Evolutionary conservation across 2,888 invertebrate genomes (phyloP), one percentile per base, ranked within the genome.

Genomic region (Stenodera caucasica): DNA sequence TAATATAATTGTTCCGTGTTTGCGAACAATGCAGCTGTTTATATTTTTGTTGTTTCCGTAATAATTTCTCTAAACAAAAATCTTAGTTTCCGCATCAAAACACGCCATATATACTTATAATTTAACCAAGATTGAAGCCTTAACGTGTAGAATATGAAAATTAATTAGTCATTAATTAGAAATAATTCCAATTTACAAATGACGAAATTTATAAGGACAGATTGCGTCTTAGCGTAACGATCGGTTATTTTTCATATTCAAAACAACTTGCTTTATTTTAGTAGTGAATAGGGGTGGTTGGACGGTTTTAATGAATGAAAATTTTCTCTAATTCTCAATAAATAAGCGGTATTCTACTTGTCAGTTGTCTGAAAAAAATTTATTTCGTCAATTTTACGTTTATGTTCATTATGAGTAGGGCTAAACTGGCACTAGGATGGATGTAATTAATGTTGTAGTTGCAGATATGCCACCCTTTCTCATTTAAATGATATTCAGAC

Each of bases 191-290:
- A 7, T 40, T 40, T 37, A 60, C 40, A 60, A 60, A 60, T 57
- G 53, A 57, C 57, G 4, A 57, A 60, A 32, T 60, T 60, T 58
- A 18, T 29, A 52, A 33, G 15, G 26, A 60, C 57, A 57, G 57
- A 60, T 60, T 57, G 57, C 53, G 45, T 21, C 49, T 57, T 55
- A 55, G 49, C 53, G 45, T 58, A 58, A 58, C 30, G 58, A 40
- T 53, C 33, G 40, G 14, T 37, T 35, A 21, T 32, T 50, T 57
- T 57, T 23, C 37, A 35, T 57, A 26, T 29, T 26, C 40, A 30
- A 30, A 30, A 30, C 30, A 30, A 30, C 30, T 30, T 9, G 9
- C 30, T 8, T 8, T 30, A 6, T 30, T 6, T 30, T 30, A 30
- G 30, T 6, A 30, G 30, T 8, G 9, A 26, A 26, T 26, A 26